A percentile compares a stretch with the other conserved stretches of the same genome.
phyloP scores from a whole-genome alignment of 2,888 invertebrate genomes.

The Chrysolina americana region DNA sequence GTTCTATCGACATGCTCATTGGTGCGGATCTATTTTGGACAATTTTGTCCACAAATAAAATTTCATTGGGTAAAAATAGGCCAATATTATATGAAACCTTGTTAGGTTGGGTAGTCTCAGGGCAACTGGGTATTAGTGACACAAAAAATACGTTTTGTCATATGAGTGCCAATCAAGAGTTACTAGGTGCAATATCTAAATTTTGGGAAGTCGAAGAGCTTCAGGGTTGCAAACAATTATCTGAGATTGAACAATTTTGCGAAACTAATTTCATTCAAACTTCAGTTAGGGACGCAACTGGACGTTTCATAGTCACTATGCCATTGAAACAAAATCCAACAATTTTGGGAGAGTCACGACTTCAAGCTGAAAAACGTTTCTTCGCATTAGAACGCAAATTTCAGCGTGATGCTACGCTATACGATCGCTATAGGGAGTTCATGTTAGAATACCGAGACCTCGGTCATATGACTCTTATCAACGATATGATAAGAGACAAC shows the following conservation, averaged over 20 bases:
- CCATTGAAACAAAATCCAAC: slow-evolving; percentile 1
- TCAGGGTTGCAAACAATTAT: not conserved
- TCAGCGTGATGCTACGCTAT: not conserved
- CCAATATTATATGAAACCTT: not conserved
- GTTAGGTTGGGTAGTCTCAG: too few relatives aligned
- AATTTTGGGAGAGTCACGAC: not conserved
- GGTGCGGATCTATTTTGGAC: slow-evolving; percentile 38
- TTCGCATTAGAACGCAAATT: not conserved
- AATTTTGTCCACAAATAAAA: not conserved
- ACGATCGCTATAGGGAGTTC: not conserved
- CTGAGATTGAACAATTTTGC: not conserved
- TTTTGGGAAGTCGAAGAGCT: not conserved
- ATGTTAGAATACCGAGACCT: not conserved
- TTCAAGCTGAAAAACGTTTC: not conserved
- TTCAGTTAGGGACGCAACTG: not conserved
- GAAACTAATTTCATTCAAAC: slow-evolving; percentile 11
- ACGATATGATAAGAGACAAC: not conserved
- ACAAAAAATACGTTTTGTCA: not conserved
- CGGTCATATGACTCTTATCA: not conserved
- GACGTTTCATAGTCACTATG: slow-evolving; percentile 9
- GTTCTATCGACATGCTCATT: slow-evolving; percentile 35
- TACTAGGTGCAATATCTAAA: not conserved
- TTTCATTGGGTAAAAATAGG: not conserved
- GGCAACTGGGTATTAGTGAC: not conserved
- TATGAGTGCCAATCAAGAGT: not conserved